Percentiles rank a stretch among this genome's conserved stretches.
These are phyloP conservation scores for Entomobrya multifasciata DNA, from an alignment of 2,888 invertebrate species.

Conservation along the genomic window DNA sequence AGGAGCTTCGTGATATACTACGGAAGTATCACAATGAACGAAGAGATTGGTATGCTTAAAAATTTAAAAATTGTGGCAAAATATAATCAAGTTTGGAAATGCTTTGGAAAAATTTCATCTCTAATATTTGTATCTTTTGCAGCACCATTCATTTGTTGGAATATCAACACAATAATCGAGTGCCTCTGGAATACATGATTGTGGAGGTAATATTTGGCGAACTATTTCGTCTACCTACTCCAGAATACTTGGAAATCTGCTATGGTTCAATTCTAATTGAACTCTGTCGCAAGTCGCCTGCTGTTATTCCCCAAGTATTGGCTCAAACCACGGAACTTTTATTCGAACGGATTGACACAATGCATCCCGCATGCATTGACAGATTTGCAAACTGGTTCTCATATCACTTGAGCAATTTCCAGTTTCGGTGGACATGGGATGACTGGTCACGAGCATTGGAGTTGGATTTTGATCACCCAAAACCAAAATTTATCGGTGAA, in stretches of 20 bases:
- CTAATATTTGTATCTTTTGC: conserved; percentile 72
- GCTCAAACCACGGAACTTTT: conserved; percentile 99
- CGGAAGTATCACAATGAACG: conserved; percentile 93
- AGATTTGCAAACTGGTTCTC: conserved; percentile 98
- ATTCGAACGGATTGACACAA: conserved; percentile 96
- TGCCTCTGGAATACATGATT: conserved; percentile 98
- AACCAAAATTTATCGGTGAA: conserved; percentile 96
- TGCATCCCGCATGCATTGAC: conserved; percentile 98
- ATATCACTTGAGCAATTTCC: conserved; percentile 99
- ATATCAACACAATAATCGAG: conserved; percentile 95
- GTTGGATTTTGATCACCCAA: conserved; percentile 92
- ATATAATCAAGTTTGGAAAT: too few relatives aligned
- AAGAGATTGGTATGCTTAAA: conserved; percentile 89
- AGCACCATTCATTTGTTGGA: conserved; percentile 94
- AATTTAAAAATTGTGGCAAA: too few relatives aligned
- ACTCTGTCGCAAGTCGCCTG: conserved; percentile 97
- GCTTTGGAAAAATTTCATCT: too few relatives aligned
- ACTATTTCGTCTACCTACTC: conserved; percentile 94
- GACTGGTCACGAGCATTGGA: conserved; percentile 95
- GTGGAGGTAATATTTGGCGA: conserved; percentile 98
- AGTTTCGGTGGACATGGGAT: conserved; percentile 99
- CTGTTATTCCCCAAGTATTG: conserved; percentile 97
- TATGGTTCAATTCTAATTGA: conserved; percentile 98
- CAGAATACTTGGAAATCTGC: conserved; percentile 93
- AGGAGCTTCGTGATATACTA: conserved; percentile 96